Conservation (phyloP, 37 sponge, comb jelly and placozoan genomes). For the Cliona cf. orientalis region DNA sequence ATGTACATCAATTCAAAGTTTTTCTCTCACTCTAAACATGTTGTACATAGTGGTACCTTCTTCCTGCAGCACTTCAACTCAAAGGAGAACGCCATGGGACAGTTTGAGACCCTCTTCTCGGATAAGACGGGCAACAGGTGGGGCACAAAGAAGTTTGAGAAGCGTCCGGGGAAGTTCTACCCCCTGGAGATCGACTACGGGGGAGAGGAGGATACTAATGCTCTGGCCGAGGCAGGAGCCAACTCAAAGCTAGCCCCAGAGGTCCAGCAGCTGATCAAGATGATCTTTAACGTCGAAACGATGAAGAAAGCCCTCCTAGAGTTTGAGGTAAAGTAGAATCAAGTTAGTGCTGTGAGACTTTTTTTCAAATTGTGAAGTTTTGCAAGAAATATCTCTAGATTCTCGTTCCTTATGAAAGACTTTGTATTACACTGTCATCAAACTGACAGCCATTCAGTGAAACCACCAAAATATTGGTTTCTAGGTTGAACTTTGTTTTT, state of each 20-base stretch:
- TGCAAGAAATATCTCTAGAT: not conserved
- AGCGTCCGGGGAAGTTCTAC: conserved; percentile 90
- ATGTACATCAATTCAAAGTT: too few relatives aligned
- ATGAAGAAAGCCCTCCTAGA: conserved; percentile 96
- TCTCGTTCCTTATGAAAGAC: not conserved
- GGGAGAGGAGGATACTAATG: conserved; percentile 59
- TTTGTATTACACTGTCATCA: not conserved
- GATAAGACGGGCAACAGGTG: conserved; percentile 90
- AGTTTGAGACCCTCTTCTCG: conserved; percentile 60
- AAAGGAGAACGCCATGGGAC: conserved; percentile 43
- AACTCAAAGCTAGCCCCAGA: conserved; percentile 77
- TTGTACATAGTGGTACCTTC: too few relatives aligned
- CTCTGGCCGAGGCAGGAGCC: conserved; percentile 51
- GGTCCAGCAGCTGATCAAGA: conserved; percentile 83
- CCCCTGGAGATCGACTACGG: conserved; percentile 99
- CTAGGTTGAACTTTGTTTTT: not conserved
- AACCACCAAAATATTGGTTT: not conserved
- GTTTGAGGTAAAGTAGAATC: conserved; percentile 86
- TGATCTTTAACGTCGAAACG: conserved; percentile 94
- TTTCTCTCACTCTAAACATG: too few relatives aligned
- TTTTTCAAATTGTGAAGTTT: not conserved
- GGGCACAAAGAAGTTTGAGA: conserved; percentile 59
- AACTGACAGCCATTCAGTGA: not conserved
- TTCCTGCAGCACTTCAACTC: too few relatives aligned
- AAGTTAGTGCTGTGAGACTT: not conserved